These are phyloP conservation scores for Tetropium fuscum DNA, from an alignment of 2,888 invertebrate genomes.

Conservation along the genomic window DNA sequence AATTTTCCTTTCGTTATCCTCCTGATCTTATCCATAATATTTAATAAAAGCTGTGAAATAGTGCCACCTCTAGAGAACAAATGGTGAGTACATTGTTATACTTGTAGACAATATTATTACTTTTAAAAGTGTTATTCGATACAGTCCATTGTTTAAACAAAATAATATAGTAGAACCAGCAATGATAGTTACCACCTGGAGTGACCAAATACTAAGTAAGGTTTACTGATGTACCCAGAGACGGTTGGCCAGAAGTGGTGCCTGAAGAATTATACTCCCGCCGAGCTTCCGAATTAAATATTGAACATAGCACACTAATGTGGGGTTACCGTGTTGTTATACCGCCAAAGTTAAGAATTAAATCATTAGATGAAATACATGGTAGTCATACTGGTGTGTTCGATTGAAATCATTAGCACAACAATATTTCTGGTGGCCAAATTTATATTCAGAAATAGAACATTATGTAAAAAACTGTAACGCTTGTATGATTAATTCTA, in stretches of 20 bases:
- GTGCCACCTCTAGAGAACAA: too few relatives aligned
- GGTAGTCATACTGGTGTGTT: conserved; percentile 31
- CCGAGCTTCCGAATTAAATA: conserved; percentile 3
- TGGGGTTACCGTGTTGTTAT: conserved; percentile 22
- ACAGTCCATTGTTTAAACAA: too few relatives aligned
- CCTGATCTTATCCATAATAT: too few relatives aligned
- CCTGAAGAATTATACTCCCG: background rate
- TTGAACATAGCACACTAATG: conserved; percentile 10
- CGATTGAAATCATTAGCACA: conserved; percentile 47
- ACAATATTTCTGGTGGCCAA: conserved; percentile 45
- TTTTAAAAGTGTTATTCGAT: too few relatives aligned
- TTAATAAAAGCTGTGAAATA: too few relatives aligned
- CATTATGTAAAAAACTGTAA: conserved; percentile 41
- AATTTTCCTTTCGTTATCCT: too few relatives aligned
- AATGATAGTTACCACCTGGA: too few relatives aligned
- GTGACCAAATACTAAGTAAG: too few relatives aligned
- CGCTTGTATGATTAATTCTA: conserved; percentile 47
- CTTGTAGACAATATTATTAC: too few relatives aligned
- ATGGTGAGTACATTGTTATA: too few relatives aligned
- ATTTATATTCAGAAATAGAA: conserved; percentile 52
- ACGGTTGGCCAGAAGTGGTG: background rate
- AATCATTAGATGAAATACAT: conserved; percentile 34
- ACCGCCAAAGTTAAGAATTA: conserved; percentile 1
- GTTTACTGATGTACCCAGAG: too few relatives aligned
- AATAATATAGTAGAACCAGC: too few relatives aligned